These are phyloP conservation scores for Gila orcuttii DNA, from an alignment of 2,113 vertebrate species.

Conservation along the genomic window DNA sequence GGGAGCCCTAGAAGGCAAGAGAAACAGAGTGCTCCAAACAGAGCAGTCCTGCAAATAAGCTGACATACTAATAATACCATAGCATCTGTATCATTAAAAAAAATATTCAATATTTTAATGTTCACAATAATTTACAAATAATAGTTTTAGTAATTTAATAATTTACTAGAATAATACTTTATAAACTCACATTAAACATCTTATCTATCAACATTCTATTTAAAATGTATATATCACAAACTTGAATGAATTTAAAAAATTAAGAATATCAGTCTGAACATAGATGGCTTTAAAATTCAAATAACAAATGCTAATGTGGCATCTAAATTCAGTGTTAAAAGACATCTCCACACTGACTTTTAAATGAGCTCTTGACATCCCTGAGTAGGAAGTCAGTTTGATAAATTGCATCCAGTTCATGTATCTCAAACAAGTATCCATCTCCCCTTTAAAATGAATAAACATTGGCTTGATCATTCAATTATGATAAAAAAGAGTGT, in stretches of 20 bases:
- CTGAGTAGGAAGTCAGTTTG: slow-evolving; percentile 1
- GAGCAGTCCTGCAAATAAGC: background rate
- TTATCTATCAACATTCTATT: background rate
- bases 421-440: background rate
- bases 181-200: background rate
- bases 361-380: slow-evolving; percentile 24
- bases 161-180: background rate
- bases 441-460: background rate
- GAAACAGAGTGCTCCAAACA: background rate
- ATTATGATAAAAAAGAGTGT: background rate
- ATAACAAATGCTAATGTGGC: background rate
- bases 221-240: no score
- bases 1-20: background rate
- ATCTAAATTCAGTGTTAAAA: slow-evolving; percentile 25
- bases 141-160: background rate
- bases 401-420: slow-evolving; percentile 18
- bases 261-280: background rate
- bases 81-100: background rate
- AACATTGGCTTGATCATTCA: background rate
- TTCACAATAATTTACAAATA: background rate
- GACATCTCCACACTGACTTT: slow-evolving; percentile 7
- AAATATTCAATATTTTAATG: background rate
- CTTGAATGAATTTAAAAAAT: background rate
- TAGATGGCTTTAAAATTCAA: background rate
- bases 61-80: no score